Conservation (phyloP, 2,113 vertebrate species). For the Cottus gobio region DNA sequence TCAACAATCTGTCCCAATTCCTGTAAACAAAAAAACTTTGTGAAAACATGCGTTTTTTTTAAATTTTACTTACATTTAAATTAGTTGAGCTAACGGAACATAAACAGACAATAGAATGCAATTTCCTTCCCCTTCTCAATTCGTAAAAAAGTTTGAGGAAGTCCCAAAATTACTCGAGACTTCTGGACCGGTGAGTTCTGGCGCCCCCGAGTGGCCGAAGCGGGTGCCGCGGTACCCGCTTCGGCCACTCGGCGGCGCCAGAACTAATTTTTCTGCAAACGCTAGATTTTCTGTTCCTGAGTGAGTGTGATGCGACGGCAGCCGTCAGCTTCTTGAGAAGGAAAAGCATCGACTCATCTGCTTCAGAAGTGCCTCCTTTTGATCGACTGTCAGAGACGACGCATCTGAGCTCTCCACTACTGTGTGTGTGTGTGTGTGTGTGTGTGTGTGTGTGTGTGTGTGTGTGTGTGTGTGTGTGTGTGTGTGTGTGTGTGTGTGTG, state of each 20-base stretch:
- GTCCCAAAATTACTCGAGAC: too few relatives aligned
- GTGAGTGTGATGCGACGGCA: constrained; percentile 11
- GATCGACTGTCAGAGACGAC: constrained; percentile 65
- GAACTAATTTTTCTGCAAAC: background rate
- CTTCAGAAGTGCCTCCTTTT: constrained; percentile 83
- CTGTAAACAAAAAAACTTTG: too few relatives aligned
- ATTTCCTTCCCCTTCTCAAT: background rate
- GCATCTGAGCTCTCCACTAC: constrained; percentile 58
- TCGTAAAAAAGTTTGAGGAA: too few relatives aligned
- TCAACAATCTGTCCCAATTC: too few relatives aligned
- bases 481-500: background rate
- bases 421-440: constrained; percentile 52
- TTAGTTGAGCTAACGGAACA: background rate
- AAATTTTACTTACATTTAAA: background rate
- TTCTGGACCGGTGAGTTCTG: too few relatives aligned
- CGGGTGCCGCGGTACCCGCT: too few relatives aligned
- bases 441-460: constrained; percentile 45
- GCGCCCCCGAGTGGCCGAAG: too few relatives aligned
- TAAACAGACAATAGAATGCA: background rate
- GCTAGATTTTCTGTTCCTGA: constrained; percentile 31
- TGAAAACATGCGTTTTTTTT: too few relatives aligned
- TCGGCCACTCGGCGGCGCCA: background rate
- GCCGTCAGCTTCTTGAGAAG: background rate
- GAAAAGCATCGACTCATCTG: constrained; percentile 32
- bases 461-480: constrained; percentile 19